Percentiles rank a stretch among this genome's conserved stretches.
Evolutionary conservation across 2,888 invertebrate species (phyloP).

Genomic region (Mesoligia furuncula): DNA sequence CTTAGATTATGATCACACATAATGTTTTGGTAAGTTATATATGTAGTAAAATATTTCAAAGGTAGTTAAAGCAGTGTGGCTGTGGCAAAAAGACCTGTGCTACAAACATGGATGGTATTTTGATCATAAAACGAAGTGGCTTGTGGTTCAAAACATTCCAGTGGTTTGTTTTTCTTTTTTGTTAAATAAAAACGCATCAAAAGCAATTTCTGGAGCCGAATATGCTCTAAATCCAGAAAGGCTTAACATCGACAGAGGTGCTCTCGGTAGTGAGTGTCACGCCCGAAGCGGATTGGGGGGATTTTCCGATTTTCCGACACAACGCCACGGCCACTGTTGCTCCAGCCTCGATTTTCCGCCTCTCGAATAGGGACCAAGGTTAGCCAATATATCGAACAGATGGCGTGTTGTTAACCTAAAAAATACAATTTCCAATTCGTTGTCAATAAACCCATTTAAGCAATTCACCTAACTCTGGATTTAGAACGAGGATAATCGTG

Average conservation of each 20-base stretch:
- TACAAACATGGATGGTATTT: neutral
- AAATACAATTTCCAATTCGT: constrained; percentile 57
- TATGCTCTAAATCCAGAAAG: constrained; percentile 74
- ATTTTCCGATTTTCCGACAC: constrained; percentile 80
- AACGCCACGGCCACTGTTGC: constrained; percentile 69
- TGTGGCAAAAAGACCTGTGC: neutral
- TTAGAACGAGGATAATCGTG: constrained; percentile 31
- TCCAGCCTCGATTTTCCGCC: constrained; percentile 73
- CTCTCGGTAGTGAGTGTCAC: constrained; percentile 74
- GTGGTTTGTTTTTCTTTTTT: constrained; percentile 47
- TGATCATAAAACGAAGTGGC: constrained; percentile 4
- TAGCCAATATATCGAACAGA: constrained; percentile 64
- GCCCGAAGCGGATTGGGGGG: constrained; percentile 75
- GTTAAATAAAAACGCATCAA: constrained; percentile 65
- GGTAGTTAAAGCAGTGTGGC: neutral
- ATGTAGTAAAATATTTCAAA: neutral
- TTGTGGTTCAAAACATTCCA: constrained; percentile 17
- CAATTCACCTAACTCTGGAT: constrained; percentile 32
- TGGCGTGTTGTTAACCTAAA: constrained; percentile 54
- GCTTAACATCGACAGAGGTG: constrained; percentile 76
- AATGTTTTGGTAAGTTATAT: neutral
- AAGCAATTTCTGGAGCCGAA: constrained; percentile 71
- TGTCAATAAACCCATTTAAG: constrained; percentile 57
- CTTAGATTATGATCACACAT: neutral
- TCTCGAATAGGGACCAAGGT: constrained; percentile 69